Percentiles rank a stretch among this genome's conserved stretches.
Conservation (phyloP, 1,140 invertebrate species). For the Phenacoccus solenopsis region DNA sequence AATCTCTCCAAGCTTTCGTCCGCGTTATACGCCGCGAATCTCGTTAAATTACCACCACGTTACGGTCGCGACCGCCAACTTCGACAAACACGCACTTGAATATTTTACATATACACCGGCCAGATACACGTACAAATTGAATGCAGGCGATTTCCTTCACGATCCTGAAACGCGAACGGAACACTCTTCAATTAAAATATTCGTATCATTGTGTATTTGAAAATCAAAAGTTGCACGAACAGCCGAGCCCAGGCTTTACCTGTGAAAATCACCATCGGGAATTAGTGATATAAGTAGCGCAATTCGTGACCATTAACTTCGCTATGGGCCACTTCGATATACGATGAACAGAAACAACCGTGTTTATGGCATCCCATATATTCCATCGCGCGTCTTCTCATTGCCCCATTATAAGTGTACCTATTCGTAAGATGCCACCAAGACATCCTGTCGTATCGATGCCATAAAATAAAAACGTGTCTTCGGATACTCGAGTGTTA, state of each 20-base stretch:
- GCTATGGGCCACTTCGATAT: neutral
- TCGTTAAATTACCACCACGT: neutral
- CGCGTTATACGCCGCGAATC: no score
- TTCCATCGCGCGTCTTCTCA: no score
- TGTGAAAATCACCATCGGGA: neutral
- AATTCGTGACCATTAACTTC: neutral
- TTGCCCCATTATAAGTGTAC: no score
- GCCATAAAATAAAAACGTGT: no score
- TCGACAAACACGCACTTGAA: neutral
- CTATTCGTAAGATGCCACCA: no score
- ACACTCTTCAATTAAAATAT: neutral
- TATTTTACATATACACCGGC: neutral
- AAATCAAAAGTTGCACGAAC: neutral
- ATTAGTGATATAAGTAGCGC: constrained; percentile 1
- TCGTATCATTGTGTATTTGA: neutral
- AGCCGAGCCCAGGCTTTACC: neutral
- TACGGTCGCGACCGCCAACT: neutral
- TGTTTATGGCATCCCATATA: neutral
- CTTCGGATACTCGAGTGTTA: no score
- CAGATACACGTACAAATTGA: neutral
- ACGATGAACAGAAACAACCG: neutral
- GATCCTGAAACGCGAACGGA: neutral
- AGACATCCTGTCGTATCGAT: no score
- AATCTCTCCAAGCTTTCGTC: no score
- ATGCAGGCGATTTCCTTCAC: neutral